phyloP scores from a whole-genome alignment of 2,797 vertebrate species.

The Gallinago stenura region DNA sequence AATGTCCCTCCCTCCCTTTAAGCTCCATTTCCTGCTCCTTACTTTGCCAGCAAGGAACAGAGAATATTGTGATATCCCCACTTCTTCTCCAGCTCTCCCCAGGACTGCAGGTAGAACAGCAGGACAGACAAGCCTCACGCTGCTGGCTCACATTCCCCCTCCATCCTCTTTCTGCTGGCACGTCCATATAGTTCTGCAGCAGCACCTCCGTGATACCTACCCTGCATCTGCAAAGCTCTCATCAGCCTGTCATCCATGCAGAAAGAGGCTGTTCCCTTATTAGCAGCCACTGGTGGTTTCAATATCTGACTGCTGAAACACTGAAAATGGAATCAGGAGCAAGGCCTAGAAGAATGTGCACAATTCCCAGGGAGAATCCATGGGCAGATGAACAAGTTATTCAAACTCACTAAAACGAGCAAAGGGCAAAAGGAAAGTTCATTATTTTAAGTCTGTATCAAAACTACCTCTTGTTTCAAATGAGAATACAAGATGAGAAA shows the following conservation, averaged over 20 bases:
- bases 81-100: neutral
- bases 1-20: neutral
- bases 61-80: neutral
- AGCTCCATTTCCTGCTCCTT: neutral
- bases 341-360: neutral
- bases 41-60: neutral
- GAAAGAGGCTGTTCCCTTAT: neutral
- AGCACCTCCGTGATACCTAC: neutral
- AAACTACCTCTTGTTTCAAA: neutral
- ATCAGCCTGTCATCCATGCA: neutral
- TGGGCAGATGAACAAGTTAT: neutral
- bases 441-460: neutral
- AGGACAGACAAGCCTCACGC: neutral
- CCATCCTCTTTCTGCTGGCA: neutral
- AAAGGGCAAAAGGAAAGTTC: neutral
- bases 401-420: neutral
- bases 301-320: neutral
- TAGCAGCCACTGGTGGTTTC: neutral
- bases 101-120: neutral
- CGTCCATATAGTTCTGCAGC: neutral
- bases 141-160: neutral
- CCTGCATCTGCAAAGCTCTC: neutral
- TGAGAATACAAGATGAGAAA: neutral
- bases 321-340: neutral
- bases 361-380: neutral